Percentiles rank a stretch among this genome's conserved stretches.
Evolutionary conservation across 2,113 vertebrate species (phyloP).

Genomic region (Morphnarchus princeps): DNA sequence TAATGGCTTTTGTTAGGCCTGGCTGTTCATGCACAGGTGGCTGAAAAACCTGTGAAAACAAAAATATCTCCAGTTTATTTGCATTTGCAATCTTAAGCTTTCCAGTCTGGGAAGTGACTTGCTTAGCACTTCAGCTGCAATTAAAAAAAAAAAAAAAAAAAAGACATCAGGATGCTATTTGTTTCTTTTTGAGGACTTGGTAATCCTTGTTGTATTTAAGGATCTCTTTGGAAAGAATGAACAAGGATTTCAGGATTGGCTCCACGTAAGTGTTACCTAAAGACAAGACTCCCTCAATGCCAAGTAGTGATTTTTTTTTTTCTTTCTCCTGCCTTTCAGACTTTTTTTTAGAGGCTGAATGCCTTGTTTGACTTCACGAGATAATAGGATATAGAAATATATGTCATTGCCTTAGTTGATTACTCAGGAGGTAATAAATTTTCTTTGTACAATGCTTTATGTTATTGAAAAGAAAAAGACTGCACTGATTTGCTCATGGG

Average conservation of each 20-base stretch:
- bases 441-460: neutral
- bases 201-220: slow-evolving; percentile 40
- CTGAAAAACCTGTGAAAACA: neutral
- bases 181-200: neutral
- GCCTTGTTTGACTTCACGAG: neutral
- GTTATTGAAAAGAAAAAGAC: neutral
- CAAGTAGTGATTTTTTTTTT: neutral
- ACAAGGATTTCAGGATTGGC: neutral
- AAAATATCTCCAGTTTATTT: neutral
- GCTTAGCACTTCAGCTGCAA: neutral
- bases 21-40: neutral
- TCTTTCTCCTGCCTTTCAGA: neutral
- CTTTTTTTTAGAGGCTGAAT: slow-evolving; percentile 6
- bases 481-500: neutral
- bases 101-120: neutral
- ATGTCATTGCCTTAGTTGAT: neutral
- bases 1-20: neutral
- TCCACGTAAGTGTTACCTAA: neutral
- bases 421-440: neutral
- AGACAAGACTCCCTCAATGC: neutral
- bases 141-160: neutral
- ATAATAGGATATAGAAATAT: neutral
- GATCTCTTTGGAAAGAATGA: neutral
- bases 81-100: neutral
- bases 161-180: neutral